Evolutionary conservation across 2,113 vertebrate species (phyloP), one percentile per base, ranked within the genome.

Genomic region (Oryctolagus cuniculus): DNA sequence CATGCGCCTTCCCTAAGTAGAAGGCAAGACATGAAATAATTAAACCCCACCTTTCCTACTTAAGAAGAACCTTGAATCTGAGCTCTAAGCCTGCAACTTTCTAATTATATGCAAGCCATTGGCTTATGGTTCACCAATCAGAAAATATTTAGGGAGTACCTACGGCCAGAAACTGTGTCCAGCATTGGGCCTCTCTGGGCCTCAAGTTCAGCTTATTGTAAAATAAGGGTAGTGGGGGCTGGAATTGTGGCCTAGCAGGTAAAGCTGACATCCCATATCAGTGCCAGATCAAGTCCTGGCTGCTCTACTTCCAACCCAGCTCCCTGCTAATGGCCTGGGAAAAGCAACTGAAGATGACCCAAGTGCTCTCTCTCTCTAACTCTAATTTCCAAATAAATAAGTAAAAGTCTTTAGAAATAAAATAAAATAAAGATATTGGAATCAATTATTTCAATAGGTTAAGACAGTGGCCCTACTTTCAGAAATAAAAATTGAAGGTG

Each of bases 401-500:
- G 12, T 11, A 58, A 58, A 38, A 38, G 38, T 58, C 55, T 58
- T 58, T 38, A 38, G 38, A 38, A 58, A 16, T 58, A 58, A 58
- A 58, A 58, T 63, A 64, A 91, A 82, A 44, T 74, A 88, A 69
- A 6, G 21, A 12, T 36, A 13, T 69, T 83, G 29, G 19, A 94
- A 16, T 61, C 73, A n/a, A 69, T 90, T 12, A 36, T 75, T 64
- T 64, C 36, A 78, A 3, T 55, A n/a, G 38, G 72, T 25, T 80
- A 77, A 87, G 80, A 77, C 80, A 38, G 22, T 79, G 63, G 27
- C 63, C 29, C 53, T 61, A n/a, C 27, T 84, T 90, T 73, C 55
- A 90, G 51, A 88, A 96, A 81, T 73, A 92, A 90, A 96, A 85
- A 29, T 81, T 21, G 19, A 89, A 55, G 27, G 24, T 53, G 67